phyloP scores from a whole-genome alignment of 1,140 invertebrate genomes.

The Portunus trituberculatus region DNA sequence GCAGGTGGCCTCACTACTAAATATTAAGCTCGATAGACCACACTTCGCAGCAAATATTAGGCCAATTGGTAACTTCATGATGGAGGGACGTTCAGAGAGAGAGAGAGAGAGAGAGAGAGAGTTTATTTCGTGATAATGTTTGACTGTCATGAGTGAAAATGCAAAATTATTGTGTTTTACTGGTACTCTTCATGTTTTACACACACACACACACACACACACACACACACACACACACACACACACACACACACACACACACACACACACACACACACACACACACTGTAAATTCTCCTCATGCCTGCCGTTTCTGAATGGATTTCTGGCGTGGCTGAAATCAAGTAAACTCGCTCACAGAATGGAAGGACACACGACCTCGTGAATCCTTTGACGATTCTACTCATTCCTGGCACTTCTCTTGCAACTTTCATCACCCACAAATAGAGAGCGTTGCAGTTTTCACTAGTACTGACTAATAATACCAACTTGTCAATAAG shows the following conservation, averaged over 20 bases:
- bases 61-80: background rate
- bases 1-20: background rate
- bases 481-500: background rate
- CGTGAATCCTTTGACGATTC: too few species aligned
- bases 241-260: conserved; percentile 20
- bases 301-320: background rate
- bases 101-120: conserved; percentile 20
- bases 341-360: background rate
- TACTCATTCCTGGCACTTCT: too few species aligned
- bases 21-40: background rate
- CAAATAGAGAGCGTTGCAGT: too few species aligned
- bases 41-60: background rate
- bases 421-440: background rate
- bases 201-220: background rate
- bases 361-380: too few species aligned
- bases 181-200: background rate
- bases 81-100: background rate
- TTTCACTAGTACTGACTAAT: background rate
- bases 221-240: conserved; percentile 17
- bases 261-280: conserved; percentile 17
- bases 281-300: background rate
- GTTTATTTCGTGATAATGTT: background rate
- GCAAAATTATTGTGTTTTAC: background rate
- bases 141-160: background rate
- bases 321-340: background rate